A percentile compares a stretch with the other conserved stretches of the same genome.
Conservation (phyloP, 2,113 vertebrate genomes). For the Geococcyx californianus region DNA sequence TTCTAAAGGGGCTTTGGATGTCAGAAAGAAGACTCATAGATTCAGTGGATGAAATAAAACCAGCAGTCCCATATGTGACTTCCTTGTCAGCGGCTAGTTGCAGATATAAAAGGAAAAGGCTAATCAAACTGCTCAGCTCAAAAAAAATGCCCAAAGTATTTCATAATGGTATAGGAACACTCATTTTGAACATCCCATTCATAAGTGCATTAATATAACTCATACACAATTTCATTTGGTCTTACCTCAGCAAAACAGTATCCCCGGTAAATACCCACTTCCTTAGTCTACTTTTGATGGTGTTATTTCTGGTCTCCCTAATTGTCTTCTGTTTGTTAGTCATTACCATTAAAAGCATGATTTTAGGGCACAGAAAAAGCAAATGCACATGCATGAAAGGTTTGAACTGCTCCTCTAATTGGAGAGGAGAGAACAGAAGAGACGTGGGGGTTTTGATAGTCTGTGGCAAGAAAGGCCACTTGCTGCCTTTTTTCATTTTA, state of each 20-base stretch:
- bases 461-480: neutral
- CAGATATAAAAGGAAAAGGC: neutral
- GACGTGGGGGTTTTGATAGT: neutral
- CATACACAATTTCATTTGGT: neutral
- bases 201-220: neutral
- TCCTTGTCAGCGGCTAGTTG: neutral
- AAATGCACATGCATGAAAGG: neutral
- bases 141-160: neutral
- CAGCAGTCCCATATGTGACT: neutral
- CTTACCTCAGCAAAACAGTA: neutral
- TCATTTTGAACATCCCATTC: neutral
- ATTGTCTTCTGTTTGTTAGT: neutral
- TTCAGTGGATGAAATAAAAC: neutral
- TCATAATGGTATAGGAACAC: neutral
- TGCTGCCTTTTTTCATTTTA: neutral
- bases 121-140: neutral
- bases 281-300: neutral
- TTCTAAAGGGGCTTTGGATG: neutral
- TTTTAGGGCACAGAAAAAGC: neutral
- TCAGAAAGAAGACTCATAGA: neutral
- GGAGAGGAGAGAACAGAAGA: neutral
- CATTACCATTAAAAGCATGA: neutral
- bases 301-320: neutral
- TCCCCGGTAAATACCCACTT: neutral
- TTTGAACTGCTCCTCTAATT: neutral